phyloP scores from a whole-genome alignment of 1,140 invertebrate species.

The Brachionus calyciflorus region DNA sequence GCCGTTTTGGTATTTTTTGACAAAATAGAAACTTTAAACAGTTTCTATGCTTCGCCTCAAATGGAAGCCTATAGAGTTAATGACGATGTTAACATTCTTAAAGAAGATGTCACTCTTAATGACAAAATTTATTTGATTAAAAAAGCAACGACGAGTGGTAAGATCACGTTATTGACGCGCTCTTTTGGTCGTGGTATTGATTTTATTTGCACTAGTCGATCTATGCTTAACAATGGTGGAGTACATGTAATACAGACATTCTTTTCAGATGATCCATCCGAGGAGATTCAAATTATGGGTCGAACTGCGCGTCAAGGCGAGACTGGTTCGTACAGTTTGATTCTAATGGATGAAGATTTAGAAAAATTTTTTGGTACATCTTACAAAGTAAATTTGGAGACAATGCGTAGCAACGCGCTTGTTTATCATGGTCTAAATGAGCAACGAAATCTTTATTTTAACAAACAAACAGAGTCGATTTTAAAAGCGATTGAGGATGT shows the following conservation, averaged over 20 bases:
- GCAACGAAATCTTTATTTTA: no score
- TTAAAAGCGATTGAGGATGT: no score
- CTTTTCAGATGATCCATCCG: background rate
- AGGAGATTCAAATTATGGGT: conserved; percentile 13
- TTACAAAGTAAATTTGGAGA: background rate
- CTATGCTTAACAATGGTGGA: background rate
- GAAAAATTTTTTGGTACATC: background rate
- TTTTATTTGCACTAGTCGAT: background rate
- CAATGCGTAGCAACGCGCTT: background rate
- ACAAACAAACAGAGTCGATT: no score
- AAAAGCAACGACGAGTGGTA: background rate
- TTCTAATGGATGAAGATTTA: background rate
- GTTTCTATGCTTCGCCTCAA: background rate
- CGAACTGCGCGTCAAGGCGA: background rate
- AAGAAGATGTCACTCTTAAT: background rate
- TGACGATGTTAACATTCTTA: no score
- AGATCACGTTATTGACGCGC: background rate
- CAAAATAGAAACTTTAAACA: background rate
- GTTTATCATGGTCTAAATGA: no score
- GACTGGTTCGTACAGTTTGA: background rate
- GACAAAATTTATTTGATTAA: background rate
- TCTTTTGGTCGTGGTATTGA: conserved; percentile 14
- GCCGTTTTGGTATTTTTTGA: background rate
- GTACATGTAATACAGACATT: conserved; percentile 4
- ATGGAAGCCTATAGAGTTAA: no score